phyloP scores from a whole-genome alignment of 1,140 invertebrate genomes.

The Lordiphosa clarofinis region DNA sequence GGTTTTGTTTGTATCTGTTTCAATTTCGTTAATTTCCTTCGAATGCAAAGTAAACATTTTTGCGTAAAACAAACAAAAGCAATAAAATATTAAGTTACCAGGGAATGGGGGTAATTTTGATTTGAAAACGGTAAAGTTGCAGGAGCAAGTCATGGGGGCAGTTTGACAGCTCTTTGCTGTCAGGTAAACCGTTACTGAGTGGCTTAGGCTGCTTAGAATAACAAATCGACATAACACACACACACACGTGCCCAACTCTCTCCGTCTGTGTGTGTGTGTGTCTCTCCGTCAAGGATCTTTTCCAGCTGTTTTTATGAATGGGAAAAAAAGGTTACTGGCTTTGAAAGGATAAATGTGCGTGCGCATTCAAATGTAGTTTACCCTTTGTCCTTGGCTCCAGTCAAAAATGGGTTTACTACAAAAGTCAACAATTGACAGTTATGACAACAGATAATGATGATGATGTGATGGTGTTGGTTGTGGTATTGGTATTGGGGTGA shows the following conservation, averaged over 20 bases:
- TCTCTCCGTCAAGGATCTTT: slow-evolving; percentile 21
- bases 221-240: slow-evolving; percentile 35
- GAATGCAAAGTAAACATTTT: slow-evolving; percentile 53
- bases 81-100: slow-evolving; percentile 67
- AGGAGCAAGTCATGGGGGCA: slow-evolving; percentile 17
- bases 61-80: slow-evolving; percentile 56
- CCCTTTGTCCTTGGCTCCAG: slow-evolving; percentile 24
- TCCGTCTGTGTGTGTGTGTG: not conserved
- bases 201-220: slow-evolving; percentile 36
- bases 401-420: slow-evolving; percentile 49
- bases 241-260: slow-evolving; percentile 34
- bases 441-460: slow-evolving; percentile 71
- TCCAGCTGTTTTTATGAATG: slow-evolving; percentile 44
- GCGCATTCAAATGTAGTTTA: slow-evolving; percentile 7
- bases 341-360: slow-evolving; percentile 33
- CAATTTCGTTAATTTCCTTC: slow-evolving; percentile 49
- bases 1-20: slow-evolving; percentile 46
- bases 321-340: slow-evolving; percentile 13
- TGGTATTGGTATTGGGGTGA: slow-evolving; percentile 11
- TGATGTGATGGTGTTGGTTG: slow-evolving; percentile 35
- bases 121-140: slow-evolving; percentile 53
- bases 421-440: slow-evolving; percentile 76
- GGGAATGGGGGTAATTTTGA: slow-evolving; percentile 5
- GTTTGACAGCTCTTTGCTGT: slow-evolving; percentile 1
- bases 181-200: slow-evolving; percentile 30